Base-by-base conservation (phyloP, 1,140 invertebrate species). In the Aphidius gifuensis region DNA sequence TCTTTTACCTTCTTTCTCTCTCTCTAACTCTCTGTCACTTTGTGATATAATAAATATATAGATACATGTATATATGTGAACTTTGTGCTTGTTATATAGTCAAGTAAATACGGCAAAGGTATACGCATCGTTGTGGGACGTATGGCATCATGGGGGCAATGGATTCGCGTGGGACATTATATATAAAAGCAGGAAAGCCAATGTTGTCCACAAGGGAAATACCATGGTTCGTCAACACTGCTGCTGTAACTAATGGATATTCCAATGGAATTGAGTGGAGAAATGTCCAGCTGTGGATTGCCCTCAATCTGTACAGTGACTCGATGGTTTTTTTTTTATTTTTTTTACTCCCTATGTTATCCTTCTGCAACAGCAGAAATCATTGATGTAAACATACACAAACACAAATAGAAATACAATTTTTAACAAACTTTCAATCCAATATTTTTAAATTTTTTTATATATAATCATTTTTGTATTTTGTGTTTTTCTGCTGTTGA, bases 211-310 rank as follows among this genome's bases (percentile, higher is more conserved):
- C 79, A 74, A 71, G 79, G 79, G 78, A 81, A 80, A 81, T 80
- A 80, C 79, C 77, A 75, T 76, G 78, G 77, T 81, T 80, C 78
- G 78, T 80, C 79, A 80, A 80, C 78, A 75, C 71, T 71, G 74
- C 71, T 79, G 75, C 78, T 78, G 77, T 80, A 80, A 80, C 78
- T 80, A 79, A 80, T 80, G 78, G 78, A 79, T 80, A 80, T 78
- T 79, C 72, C 68, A 66, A 68, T 63, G 71, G 71, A 76, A 76
- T 73, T 72, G 72, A 76, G 72, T 75, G 57, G 69, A 74, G 72
- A 72, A 74, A 74, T 68, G 69, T 68, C 49, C 51, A 23, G 51
- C 44, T 16, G 55, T 45, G 47, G 42, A 39, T 16, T 55, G 9
- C 53, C 23, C 23, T 32, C 23, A 32, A 32, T 32, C 23, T 32